Base-by-base conservation (phyloP, 2,888 invertebrate genomes). In the Acrocera orbiculus region DNA sequence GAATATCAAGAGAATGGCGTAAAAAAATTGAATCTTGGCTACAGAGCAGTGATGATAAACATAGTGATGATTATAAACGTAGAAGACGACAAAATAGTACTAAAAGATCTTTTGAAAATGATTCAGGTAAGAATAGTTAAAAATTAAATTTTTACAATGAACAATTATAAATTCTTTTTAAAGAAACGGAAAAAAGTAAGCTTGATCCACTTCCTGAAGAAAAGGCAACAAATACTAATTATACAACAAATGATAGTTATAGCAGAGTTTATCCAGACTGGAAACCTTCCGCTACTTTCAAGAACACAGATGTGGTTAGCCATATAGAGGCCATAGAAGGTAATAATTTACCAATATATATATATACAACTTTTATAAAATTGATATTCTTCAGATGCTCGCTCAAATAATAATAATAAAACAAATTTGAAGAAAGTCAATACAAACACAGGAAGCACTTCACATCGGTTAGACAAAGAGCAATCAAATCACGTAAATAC, bases 11-110 rank as follows among this genome's bases (percentile, higher is more conserved):
- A 61, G 83, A 85, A 51, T 85, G 85, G 83, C 67, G 80, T 30
- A 81, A 85, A 55, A 86, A 87, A 56, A 87, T 89, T 50, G 86
- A 89, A 58, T 82, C 82, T 5, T 89, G 89, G 89, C 63, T 89
- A 41, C 76, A 83, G 44, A 82, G 83, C 53, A 76, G 73, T 50
- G 81, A 75, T 52, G 83, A 81, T 54, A 71, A 72, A 47, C 69
- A 72, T 43, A 74, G 69, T 42, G 76, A 77, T 44, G 75, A 77
- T 45, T 65, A 74, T 41, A 69, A 73, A 47, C 69, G 70, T 47
- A 67, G 71, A 50, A 66, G 73, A 47, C 68, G 76, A 42, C 62
- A 74, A 54, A 70, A 76, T 47, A 70, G 68, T 43, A 78, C 76
- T 60, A 63, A 82, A 59, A 68, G 79, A 47, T 80, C 80, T 60